These are phyloP conservation scores for Pongo abelii DNA, from an alignment of 2,113 vertebrate species.

Conservation along the genomic window DNA sequence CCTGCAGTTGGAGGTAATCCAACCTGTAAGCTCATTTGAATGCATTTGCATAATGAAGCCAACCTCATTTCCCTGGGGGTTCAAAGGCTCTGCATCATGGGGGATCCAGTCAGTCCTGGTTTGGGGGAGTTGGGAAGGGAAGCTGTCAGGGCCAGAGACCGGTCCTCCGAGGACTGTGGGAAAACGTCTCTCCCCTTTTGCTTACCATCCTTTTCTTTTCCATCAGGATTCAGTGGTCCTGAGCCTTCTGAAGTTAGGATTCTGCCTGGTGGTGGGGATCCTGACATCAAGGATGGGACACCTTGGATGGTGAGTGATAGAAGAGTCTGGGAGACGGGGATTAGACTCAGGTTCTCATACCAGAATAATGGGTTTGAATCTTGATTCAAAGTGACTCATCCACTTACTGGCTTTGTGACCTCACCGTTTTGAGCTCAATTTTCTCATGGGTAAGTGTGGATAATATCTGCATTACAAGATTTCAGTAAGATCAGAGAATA, in stretches of 20 bases:
- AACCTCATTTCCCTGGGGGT: conserved; percentile 71
- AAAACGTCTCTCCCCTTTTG: conserved; percentile 14
- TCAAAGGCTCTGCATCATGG: conserved; percentile 67
- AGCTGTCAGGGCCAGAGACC: conserved; percentile 31
- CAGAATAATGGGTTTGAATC: conserved; percentile 33
- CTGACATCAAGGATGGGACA: conserved; percentile 74
- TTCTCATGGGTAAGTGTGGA: conserved; percentile 35
- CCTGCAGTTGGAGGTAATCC: conserved; percentile 78
- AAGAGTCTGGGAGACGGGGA: background rate
- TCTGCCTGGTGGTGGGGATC: conserved; percentile 66
- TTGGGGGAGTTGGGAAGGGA: conserved; percentile 52
- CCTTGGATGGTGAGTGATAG: conserved; percentile 70
- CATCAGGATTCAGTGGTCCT: conserved; percentile 69
- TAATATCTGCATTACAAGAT: conserved; percentile 24
- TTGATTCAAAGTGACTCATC: conserved; percentile 47
- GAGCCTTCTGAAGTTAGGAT: conserved; percentile 72
- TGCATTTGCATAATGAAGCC: conserved; percentile 75
- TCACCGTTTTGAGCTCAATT: conserved; percentile 49
- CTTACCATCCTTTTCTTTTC: conserved; percentile 50
- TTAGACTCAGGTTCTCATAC: conserved; percentile 31
- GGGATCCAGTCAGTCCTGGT: conserved; percentile 64
- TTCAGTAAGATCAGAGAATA: background rate
- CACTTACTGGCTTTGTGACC: conserved; percentile 30
- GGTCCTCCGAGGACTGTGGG: conserved; percentile 10
- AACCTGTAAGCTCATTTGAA: conserved; percentile 69